Conservation (phyloP, 2,888 invertebrate genomes). For the Hoplodrina blanda region DNA sequence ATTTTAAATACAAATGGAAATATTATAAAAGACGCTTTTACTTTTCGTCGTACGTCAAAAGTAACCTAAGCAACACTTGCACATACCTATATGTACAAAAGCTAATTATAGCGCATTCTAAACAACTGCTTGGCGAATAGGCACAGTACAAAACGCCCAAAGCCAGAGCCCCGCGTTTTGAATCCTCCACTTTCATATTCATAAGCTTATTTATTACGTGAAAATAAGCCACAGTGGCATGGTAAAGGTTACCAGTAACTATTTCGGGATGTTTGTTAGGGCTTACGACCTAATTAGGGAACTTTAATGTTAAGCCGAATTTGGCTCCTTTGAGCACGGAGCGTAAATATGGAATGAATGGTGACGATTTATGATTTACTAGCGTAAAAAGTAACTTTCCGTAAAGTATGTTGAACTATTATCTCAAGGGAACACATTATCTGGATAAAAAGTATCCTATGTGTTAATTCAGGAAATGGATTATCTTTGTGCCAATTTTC, state of each 20-base stretch:
- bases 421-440: too few species aligned
- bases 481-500: too few species aligned
- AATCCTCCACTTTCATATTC: slow-evolving; percentile 43
- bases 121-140: slow-evolving; percentile 16
- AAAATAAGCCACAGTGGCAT: slow-evolving; percentile 37
- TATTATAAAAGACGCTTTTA: too few species aligned
- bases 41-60: too few species aligned
- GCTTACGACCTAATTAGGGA: slow-evolving; percentile 37
- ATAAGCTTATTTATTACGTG: slow-evolving; percentile 43
- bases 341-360: neutral
- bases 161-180: slow-evolving; percentile 13
- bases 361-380: neutral
- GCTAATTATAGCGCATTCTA: slow-evolving; percentile 23
- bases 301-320: slow-evolving; percentile 23
- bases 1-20: too few species aligned
- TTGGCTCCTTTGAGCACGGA: slow-evolving; percentile 13
- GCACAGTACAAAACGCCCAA: slow-evolving; percentile 30
- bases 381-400: too few species aligned
- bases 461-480: too few species aligned
- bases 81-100: neutral
- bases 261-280: slow-evolving; percentile 48
- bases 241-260: slow-evolving; percentile 38
- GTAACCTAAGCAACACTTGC: neutral
- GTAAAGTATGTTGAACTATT: too few species aligned
- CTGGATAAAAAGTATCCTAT: too few species aligned